Percentiles rank a stretch among this genome's conserved stretches.
Evolutionary conservation across 2,113 vertebrate species (phyloP).

Genomic region (Malurus melanocephalus): DNA sequence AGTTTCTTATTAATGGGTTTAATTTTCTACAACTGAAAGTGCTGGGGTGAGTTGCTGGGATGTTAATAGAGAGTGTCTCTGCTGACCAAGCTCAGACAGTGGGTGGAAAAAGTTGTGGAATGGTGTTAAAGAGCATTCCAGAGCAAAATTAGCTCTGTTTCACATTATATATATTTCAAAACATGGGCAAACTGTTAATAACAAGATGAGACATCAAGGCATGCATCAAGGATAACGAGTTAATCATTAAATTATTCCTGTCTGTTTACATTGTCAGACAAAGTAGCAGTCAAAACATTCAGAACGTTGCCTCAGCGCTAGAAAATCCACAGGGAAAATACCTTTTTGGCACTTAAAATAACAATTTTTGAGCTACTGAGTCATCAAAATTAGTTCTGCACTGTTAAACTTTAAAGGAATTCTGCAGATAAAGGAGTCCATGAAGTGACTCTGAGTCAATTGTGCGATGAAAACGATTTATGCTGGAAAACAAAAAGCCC

Average conservation of each 20-base stretch:
- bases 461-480: background rate
- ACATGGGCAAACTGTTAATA: slow-evolving; percentile 57
- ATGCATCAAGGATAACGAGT: slow-evolving; percentile 55
- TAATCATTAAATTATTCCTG: slow-evolving; percentile 66
- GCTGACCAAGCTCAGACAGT: slow-evolving; percentile 35
- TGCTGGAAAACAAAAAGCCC: background rate
- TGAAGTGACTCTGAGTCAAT: slow-evolving; percentile 21
- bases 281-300: slow-evolving; percentile 62
- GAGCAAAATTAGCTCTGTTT: slow-evolving; percentile 53
- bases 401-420: slow-evolving; percentile 63
- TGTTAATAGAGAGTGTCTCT: slow-evolving; percentile 2
- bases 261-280: slow-evolving; percentile 59
- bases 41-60: background rate
- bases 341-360: slow-evolving; percentile 61
- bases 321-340: slow-evolving; percentile 64
- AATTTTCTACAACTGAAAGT: slow-evolving; percentile 12
- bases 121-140: slow-evolving; percentile 49
- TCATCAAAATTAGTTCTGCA: slow-evolving; percentile 67
- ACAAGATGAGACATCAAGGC: slow-evolving; percentile 58
- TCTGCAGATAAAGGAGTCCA: slow-evolving; percentile 38
- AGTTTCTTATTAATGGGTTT: slow-evolving; percentile 23
- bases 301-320: slow-evolving; percentile 40
- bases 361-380: slow-evolving; percentile 51
- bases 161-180: slow-evolving; percentile 50
- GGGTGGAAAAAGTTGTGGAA: slow-evolving; percentile 51